Evolutionary conservation across 2,797 vertebrate genomes (phyloP).

Genomic region (Pipistrellus kuhlii): DNA sequence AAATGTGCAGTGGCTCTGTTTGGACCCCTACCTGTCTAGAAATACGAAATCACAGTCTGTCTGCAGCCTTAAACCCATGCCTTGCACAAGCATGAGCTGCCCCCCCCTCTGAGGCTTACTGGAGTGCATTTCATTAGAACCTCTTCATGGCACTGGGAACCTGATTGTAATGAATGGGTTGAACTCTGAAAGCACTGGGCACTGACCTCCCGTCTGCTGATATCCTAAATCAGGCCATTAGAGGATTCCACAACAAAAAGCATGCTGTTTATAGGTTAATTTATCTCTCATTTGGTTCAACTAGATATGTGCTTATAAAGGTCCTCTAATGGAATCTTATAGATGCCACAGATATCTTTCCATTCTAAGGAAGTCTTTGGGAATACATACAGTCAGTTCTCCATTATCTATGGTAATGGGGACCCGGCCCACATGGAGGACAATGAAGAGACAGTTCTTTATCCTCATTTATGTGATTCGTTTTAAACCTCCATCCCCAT

Average conservation of each 20-base stretch:
- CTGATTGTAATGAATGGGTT: constrained; percentile 81
- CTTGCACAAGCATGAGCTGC: constrained; percentile 18
- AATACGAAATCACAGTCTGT: constrained; percentile 74
- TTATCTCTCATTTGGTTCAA: constrained; percentile 85
- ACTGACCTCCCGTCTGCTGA: constrained; percentile 80
- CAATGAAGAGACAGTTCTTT: background rate
- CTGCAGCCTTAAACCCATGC: constrained; percentile 55
- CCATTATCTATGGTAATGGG: constrained; percentile 64
- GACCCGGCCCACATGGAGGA: background rate
- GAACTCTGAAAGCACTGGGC: constrained; percentile 82
- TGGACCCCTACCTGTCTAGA: constrained; percentile 71
- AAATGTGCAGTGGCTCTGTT: constrained; percentile 70
- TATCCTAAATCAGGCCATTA: constrained; percentile 82
- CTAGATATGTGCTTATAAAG: constrained; percentile 82
- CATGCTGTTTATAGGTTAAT: constrained; percentile 80
- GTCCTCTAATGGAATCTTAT: constrained; percentile 82
- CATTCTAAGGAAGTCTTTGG: constrained; percentile 79
- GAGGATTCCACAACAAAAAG: constrained; percentile 79
- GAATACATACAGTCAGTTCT: constrained; percentile 80
- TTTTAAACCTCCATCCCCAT: constrained; percentile 28
- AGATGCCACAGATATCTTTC: constrained; percentile 81
- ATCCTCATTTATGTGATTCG: constrained; percentile 51
- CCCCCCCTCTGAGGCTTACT: constrained; percentile 63
- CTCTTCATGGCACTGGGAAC: constrained; percentile 73
- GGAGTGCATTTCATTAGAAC: constrained; percentile 81